A percentile compares a stretch with the other conserved stretches of the same genome.
phyloP scores from a whole-genome alignment of 1,140 invertebrate genomes.

The Ips nitidus region DNA sequence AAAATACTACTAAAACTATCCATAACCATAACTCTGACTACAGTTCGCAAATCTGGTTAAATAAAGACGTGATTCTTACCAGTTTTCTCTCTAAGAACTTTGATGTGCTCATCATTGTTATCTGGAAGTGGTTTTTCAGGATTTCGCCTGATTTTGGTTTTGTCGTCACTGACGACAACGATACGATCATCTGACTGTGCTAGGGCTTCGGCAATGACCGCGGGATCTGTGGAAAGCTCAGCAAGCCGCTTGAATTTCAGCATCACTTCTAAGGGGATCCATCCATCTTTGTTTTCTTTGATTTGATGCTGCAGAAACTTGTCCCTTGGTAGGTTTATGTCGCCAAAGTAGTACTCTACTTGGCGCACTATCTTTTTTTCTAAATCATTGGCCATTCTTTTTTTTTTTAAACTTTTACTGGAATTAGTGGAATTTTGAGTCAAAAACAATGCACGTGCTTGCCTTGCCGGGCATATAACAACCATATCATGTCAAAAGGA shows the following conservation, averaged over 20 bases:
- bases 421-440: too few species aligned
- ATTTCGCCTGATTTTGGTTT: constrained; percentile 77
- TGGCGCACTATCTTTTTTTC: constrained; percentile 63
- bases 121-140: constrained; percentile 79
- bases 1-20: too few species aligned
- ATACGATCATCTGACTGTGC: constrained; percentile 73
- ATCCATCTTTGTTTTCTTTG: constrained; percentile 83
- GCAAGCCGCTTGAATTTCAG: constrained; percentile 88
- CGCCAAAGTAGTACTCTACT: constrained; percentile 72
- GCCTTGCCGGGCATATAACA: too few species aligned
- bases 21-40: too few species aligned
- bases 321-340: constrained; percentile 86
- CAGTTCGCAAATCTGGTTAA: too few species aligned
- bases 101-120: constrained; percentile 78
- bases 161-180: constrained; percentile 79
- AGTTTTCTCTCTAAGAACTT: constrained; percentile 74
- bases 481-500: too few species aligned
- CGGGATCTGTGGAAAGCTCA: constrained; percentile 66
- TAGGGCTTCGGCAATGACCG: constrained; percentile 74
- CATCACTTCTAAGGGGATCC: constrained; percentile 83
- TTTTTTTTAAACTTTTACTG: too few species aligned
- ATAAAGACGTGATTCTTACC: constrained; percentile 36
- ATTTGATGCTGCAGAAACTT: constrained; percentile 87
- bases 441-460: too few species aligned
- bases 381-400: constrained; percentile 52